A percentile compares a stretch with the other conserved stretches of the same genome.
Evolutionary conservation across 2,888 invertebrate species (phyloP).

Genomic region (Lasiommata megera): DNA sequence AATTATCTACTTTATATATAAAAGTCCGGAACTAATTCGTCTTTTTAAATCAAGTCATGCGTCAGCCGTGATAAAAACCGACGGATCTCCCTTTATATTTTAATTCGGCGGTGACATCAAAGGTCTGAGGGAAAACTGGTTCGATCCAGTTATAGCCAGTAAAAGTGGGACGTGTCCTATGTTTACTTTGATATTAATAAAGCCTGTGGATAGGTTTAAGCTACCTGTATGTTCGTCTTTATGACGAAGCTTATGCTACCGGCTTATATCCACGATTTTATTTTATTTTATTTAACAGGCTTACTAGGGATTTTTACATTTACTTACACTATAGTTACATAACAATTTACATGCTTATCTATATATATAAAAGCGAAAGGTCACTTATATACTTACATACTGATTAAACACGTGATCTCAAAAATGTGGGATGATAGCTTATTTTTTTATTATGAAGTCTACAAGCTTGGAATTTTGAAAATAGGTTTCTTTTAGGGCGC

Average conservation of each 20-base stretch:
- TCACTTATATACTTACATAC: no score
- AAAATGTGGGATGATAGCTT: no score
- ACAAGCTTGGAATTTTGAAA: no score
- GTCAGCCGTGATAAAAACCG: conserved; percentile 7
- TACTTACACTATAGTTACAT: no score
- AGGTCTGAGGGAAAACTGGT: conserved; percentile 8
- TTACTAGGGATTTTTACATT: no score
- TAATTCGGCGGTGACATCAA: conserved; percentile 22
- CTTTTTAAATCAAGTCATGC: conserved; percentile 4
- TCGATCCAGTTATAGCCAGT: conserved; percentile 9
- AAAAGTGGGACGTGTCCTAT: conserved; percentile 9
- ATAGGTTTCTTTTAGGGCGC: no score
- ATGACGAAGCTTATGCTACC: neutral
- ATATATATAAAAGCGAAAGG: no score
- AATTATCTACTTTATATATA: neutral
- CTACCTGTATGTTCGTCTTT: neutral
- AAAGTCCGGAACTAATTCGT: neutral
- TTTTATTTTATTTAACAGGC: no score
- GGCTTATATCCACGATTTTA: no score
- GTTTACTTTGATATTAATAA: conserved; percentile 8
- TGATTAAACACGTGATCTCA: no score
- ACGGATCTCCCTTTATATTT: conserved; percentile 11
- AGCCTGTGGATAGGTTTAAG: neutral
- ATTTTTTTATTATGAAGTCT: no score
- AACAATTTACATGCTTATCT: no score